Base-by-base conservation (phyloP, 1,140 invertebrate genomes). In the Macrotrachela quadricornifera region DNA sequence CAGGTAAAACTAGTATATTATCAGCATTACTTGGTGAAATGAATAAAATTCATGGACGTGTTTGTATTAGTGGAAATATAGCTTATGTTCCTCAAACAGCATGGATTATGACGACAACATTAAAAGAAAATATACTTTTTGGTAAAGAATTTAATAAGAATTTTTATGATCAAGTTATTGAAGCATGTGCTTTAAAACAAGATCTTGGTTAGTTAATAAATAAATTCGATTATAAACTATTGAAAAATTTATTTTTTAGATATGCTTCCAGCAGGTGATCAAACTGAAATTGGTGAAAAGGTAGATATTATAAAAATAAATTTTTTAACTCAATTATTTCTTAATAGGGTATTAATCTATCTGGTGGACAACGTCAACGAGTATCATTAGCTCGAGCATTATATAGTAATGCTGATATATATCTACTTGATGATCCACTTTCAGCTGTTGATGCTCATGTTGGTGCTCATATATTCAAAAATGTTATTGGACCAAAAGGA, bases 381-480 rank as follows among this genome's bases (percentile, higher is more conserved):
- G 57, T 64, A 1, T 60, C 58, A 16, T 46, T 64, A 21, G 63
- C 63, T 4, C 43, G 63, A 53, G 61, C 63, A 17, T 59, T 62
- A 16, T 64, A 64, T 54, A 42, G 60, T 49, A 59, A 70, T 55
- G 59, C 61, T 42, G 71, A 74, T 56, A 63, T 75, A 15, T 71
- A 70, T 57, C 58, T 75, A 10, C 54, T 75, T 40, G 74, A 75
- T 59, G 73, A 75, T 57, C 72, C 73, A 21, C 59, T 74, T 8
- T 72, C 70, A 47, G 68, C 73, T 16, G 71, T 74, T 6, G 73
- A 74, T 59, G 62, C 64, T 13, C 63, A 66, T 49, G 64, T 74
- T 9, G 71, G 68, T 1, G 62, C 64, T 46, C 65, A 71, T 53
- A 71, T 74, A n/a, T 48, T 48, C 36, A 14, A 37, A 11, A 12